Conservation (phyloP, 2,888 invertebrate genomes). For the Drosophila acutilabella region DNA sequence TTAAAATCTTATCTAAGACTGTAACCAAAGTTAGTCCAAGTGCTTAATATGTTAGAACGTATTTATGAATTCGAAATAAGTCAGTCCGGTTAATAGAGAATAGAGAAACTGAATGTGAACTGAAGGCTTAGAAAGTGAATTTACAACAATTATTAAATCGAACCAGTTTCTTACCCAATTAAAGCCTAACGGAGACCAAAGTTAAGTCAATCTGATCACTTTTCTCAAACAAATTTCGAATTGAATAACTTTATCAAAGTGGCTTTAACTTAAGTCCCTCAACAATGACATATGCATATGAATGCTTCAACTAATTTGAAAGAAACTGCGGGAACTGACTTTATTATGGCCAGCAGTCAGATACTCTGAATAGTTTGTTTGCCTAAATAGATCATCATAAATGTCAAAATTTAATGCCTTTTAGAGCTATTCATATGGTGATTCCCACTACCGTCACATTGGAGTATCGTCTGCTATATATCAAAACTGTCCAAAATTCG, state of each 20-base stretch:
- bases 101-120: no score
- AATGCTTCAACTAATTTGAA: conserved; percentile 24
- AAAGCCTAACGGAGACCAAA: conserved; percentile 11
- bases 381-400: conserved; percentile 77
- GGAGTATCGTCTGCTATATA: conserved; percentile 49
- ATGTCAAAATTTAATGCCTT: conserved; percentile 67
- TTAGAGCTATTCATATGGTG: conserved; percentile 65
- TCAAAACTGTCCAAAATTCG: conserved; percentile 38
- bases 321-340: conserved; percentile 60
- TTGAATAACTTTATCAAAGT: conserved; percentile 45
- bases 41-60: conserved; percentile 21
- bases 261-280: neutral
- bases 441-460: conserved; percentile 54
- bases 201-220: conserved; percentile 2
- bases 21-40: conserved; percentile 24
- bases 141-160: conserved; percentile 5
- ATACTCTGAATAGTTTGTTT: conserved; percentile 51
- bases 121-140: conserved; percentile 16
- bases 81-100: neutral
- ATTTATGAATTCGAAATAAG: conserved; percentile 28
- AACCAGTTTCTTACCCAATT: conserved; percentile 14
- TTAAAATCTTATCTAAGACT: conserved; percentile 41
- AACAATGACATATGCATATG: conserved; percentile 50
- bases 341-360: conserved; percentile 46
- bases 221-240: conserved; percentile 6